Evolutionary conservation across 2,888 invertebrate genomes (phyloP), one percentile per base, ranked within the genome.

Genomic region (Polydrusus tereticollis): DNA sequence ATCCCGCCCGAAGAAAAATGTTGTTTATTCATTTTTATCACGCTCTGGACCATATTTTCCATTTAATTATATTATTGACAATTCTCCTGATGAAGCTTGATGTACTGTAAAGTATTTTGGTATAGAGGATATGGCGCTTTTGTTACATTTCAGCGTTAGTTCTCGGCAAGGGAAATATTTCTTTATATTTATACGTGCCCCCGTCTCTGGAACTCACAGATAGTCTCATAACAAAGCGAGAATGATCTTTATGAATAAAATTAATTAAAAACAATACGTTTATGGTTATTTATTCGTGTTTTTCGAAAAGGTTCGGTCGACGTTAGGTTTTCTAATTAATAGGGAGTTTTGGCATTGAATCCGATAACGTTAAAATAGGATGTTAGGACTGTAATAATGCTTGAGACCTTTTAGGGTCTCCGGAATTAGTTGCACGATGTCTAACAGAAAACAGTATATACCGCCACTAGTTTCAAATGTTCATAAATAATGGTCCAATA

Each of bases 231-330:
- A 62, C 60, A 59, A 47, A 47, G 65, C 72, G 33, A 47, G 68
- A 21, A 58, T 60, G 71, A 73, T 72, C 66, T 72, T 75, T 78
- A 77, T 77, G 78, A 77, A 78, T 77, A 76, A 76, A 77, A 77
- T 78, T 77, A 77, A 78, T 78, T 78, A 74, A 74, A 77, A 77
- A 76, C 75, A 75, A 77, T 73, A 73, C 62, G 57, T 69, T 66
- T 67, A 72, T 73, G 73, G 65, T 75, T 76, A 73, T 75, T 74
- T 75, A 75, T 72, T 55, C 68, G 65, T 67, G 72, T 72, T 29
- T 72, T 63, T 66, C 66, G 65, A 66, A 23, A 66, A 71, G 71
- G 71, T 62, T 60, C 50, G 58, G 52, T 21, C 60, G 21, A 50
- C 12, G 16, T 58, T 14, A 23, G 14, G 59, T 23, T 59, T n/a